Base-by-base conservation (phyloP, 2,888 invertebrate genomes). In the Eupeodes latifasciatus region DNA sequence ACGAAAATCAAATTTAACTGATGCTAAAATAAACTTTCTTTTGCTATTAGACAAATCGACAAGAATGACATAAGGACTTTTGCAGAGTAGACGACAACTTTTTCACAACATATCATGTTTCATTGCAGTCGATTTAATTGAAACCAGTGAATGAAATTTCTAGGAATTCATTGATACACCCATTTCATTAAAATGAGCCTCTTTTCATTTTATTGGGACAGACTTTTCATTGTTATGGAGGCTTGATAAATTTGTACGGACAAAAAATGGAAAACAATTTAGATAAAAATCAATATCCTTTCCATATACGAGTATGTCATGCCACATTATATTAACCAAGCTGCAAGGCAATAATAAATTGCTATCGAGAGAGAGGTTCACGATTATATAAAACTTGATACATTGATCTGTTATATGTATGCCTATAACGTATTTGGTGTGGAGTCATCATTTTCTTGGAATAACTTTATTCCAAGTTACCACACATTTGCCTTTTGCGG, bases 261-360 rank as follows among this genome's bases (percentile, higher is more conserved):
- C 34, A 49, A 47, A 44, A 47, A 47, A 47, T 10, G 16, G 16
- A 1, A 55, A 9, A 71, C 44, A 19, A 71, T 67, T 53, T 16
- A 53, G 51, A 6, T 64, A 57, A 75, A 27, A 75, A 67, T 81
- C 81, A 67, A 75, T 81, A 74, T 59, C 74, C 74, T 47, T 81
- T 59, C 44, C 51, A 40, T 71, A 51, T 57, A 27, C 49, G n/a
- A n/a, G 66, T 27, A 16, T 55, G 57, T 34, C 55, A 57, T 51
- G 57, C 44, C 69, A 71, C n/a, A 72, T 59, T 59, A 47, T n/a
- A 4, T 40, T 40, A 61, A 51, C 64, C 34, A 57, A 11, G 49
- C 80, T 81, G 57, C 66, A 66, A 10, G 71, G 53, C 61, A 72
- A 47, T 72, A 62, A 79, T 72, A 72, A 72, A 79, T 79, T 79